Conservation (phyloP, 2,888 invertebrate genomes). For the Galeruca laticollis region DNA sequence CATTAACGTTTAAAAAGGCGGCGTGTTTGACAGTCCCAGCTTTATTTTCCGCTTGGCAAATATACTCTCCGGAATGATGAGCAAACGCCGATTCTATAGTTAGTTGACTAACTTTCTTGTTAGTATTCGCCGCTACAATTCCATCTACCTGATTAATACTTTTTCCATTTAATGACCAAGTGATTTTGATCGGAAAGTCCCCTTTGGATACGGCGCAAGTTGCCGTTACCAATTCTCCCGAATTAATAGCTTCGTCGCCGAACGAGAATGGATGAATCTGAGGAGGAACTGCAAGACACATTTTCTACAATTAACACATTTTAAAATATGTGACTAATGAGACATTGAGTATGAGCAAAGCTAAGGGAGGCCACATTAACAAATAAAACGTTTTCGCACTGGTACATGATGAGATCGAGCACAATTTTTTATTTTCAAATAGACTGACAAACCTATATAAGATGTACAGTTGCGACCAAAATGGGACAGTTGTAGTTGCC, state of each 20-base stretch:
- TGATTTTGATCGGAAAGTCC: conserved; percentile 77
- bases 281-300: conserved; percentile 57
- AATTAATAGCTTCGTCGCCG: conserved; percentile 73
- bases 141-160: conserved; percentile 60
- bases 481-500: too few relatives aligned
- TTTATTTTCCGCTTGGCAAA: conserved; percentile 73
- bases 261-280: conserved; percentile 70
- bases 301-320: background rate
- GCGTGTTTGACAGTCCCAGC: conserved; percentile 72
- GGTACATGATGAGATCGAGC: background rate
- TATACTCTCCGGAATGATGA: conserved; percentile 74
- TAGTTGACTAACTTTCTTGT: conserved; percentile 51
- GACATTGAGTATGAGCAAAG: background rate
- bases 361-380: conserved; percentile 11
- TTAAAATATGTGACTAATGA: background rate
- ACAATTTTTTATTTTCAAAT: too few relatives aligned
- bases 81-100: conserved; percentile 68
- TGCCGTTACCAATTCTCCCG: conserved; percentile 77
- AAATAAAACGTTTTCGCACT: background rate
- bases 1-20: conserved; percentile 63
- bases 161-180: conserved; percentile 62
- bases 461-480: too few relatives aligned
- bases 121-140: conserved; percentile 55
- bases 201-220: conserved; percentile 80
- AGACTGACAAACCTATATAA: too few relatives aligned